phyloP scores from a whole-genome alignment of 37 sponge, comb jelly and placozoan species.

The Amphimedon queenslandica region DNA sequence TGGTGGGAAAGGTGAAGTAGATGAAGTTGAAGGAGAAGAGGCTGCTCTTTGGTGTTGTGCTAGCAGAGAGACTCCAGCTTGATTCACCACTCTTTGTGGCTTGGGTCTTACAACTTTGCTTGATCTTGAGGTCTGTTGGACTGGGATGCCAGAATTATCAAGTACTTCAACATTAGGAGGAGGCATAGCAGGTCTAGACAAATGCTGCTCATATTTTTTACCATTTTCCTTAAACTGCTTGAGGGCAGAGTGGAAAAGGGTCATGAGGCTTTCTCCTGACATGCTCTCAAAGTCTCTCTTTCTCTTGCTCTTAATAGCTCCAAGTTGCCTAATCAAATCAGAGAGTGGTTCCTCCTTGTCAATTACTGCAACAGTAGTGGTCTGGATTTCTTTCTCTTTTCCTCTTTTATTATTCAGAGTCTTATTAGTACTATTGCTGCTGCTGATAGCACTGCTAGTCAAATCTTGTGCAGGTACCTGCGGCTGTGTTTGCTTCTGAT shows the following conservation, averaged over 20 bases:
- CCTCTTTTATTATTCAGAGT: neutral
- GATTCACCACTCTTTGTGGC: neutral
- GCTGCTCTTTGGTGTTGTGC: neutral
- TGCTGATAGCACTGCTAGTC: no score
- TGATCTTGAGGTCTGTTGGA: neutral
- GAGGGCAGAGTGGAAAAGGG: conserved; percentile 60
- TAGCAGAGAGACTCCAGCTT: neutral
- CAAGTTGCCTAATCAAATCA: neutral
- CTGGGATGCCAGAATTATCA: neutral
- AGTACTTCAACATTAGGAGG: conserved; percentile 40
- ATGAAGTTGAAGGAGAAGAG: neutral
- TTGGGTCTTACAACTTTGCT: neutral
- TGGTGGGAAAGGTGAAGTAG: neutral
- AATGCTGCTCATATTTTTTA: conserved; percentile 14
- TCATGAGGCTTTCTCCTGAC: conserved; percentile 30
- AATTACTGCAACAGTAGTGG: neutral
- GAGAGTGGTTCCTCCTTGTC: neutral
- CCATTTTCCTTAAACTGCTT: conserved; percentile 48
- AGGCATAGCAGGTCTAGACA: neutral
- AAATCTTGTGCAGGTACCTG: neutral
- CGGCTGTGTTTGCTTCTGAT: neutral
- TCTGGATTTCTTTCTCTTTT: neutral
- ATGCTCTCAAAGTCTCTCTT: conserved; percentile 24
- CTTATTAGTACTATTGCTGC: neutral
- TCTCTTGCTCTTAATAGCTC: conserved; percentile 22